A percentile compares a stretch with the other conserved stretches of the same genome.
Evolutionary conservation across 1,140 invertebrate genomes (phyloP).

Genomic region (Calephelis nemesis): DNA sequence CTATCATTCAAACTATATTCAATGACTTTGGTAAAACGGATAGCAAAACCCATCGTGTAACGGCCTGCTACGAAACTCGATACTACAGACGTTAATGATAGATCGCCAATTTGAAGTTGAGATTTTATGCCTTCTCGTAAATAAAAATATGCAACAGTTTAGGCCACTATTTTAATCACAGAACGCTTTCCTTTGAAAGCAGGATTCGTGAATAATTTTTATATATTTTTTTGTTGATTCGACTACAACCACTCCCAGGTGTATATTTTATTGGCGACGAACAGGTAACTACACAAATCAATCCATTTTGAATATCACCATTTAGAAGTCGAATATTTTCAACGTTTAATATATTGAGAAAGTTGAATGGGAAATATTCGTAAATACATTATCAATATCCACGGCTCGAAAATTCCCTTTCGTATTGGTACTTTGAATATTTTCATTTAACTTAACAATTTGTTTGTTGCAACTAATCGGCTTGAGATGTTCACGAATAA

Average conservation of each 20-base stretch:
- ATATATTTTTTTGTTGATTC: not conserved
- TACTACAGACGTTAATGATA: too few species aligned
- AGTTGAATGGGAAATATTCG: not conserved
- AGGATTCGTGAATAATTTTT: not conserved
- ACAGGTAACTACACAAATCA: slow-evolving; percentile 8
- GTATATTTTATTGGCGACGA: slow-evolving; percentile 1
- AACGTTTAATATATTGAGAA: slow-evolving; percentile 1
- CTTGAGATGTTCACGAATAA: slow-evolving; percentile 26
- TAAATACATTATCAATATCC: slow-evolving; percentile 8
- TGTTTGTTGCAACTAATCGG: slow-evolving; percentile 31
- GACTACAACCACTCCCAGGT: not conserved
- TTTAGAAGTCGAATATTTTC: slow-evolving; percentile 9
- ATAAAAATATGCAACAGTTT: too few species aligned
- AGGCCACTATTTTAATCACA: too few species aligned
- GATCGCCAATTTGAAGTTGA: too few species aligned
- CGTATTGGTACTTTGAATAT: slow-evolving; percentile 6
- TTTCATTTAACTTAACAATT: slow-evolving; percentile 25
- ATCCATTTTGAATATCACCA: slow-evolving; percentile 3
- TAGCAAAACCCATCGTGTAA: too few species aligned
- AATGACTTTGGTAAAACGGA: too few species aligned
- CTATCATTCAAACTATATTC: too few species aligned
- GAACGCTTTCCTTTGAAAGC: too few species aligned
- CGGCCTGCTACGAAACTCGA: too few species aligned
- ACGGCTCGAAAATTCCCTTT: not conserved
- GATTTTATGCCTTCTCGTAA: too few species aligned